Evolutionary conservation across 2,797 vertebrate genomes (phyloP).

Genomic region (Molossus molossus): DNA sequence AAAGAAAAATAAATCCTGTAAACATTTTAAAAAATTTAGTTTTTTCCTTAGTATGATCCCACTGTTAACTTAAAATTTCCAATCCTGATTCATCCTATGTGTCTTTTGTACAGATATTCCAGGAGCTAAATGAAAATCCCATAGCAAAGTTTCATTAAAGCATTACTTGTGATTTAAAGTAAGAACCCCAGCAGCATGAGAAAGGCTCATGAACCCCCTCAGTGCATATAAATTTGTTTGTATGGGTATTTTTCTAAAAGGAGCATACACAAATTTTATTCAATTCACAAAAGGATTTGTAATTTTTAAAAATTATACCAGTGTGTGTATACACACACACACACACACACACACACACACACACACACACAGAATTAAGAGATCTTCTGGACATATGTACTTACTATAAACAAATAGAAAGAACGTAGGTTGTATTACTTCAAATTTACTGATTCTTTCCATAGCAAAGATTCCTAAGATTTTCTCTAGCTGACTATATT

Average conservation of each 20-base stretch:
- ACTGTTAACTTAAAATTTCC: background rate
- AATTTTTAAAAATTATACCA: background rate
- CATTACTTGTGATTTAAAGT: background rate
- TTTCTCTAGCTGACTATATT: conserved; percentile 16
- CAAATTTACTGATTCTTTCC: conserved; percentile 15
- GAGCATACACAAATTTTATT: background rate
- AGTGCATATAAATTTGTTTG: background rate
- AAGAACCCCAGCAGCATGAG: background rate
- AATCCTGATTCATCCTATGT: background rate
- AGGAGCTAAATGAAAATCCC: background rate
- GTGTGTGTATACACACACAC: background rate
- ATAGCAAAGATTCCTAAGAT: background rate
- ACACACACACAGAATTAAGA: background rate
- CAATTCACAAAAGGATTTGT: background rate
- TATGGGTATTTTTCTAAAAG: background rate
- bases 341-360: background rate
- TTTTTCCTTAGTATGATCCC: background rate
- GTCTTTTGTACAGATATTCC: background rate
- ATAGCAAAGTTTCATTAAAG: background rate
- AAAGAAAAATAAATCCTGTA: background rate
- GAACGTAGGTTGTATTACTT: background rate
- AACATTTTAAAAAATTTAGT: background rate
- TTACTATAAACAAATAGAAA: background rate
- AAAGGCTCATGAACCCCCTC: background rate
- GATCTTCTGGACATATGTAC: background rate